Evolutionary conservation across 2,888 invertebrate species (phyloP), one percentile per base, ranked within the genome.

Genomic region (Diarsia brunnea): DNA sequence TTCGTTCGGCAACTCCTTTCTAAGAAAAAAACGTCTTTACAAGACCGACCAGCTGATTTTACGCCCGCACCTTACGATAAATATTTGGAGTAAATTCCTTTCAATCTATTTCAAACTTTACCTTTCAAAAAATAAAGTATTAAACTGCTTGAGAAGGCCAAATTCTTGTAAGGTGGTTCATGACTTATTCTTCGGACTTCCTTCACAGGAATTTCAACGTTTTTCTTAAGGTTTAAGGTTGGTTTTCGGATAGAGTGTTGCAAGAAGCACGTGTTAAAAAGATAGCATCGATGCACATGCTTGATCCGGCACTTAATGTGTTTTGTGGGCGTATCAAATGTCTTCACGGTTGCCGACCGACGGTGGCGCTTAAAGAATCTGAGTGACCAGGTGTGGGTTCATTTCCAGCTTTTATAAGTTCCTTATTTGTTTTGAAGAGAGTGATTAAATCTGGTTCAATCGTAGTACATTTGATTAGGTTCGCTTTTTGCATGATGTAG

Each of bases 281-380:
- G 94, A 95, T 95, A 92, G 84, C 88, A 95, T 95, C 94, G 75
- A 87, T 92, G 89, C 95, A 95, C 95, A 95, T 96, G 95, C 90
- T 94, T 95, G 95, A 95, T 96, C 94, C 94, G 94, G 94, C 90
- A 93, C 92, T 92, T 94, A 93, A 94, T 93, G 93, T 93, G 93
- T 93, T 94, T 92, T 94, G 95, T 95, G 95, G 95, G 95, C 94
- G 95, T 95, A 95, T 96, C 94, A 88, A 92, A 94, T 96, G 92
- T 93, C 95, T 92, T 89, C 81, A 86, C 87, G 90, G 90, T 87
- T 86, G 89, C 90, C 89, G 88, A 87, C 76, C 89, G 87, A 71
- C 77, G 86, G 90, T 92, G 95, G 94, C 94, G 95, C 95, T 92
- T 92, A 90, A 92, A 92, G 92, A 92, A 92, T 85, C 80, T 89